A percentile compares a stretch with the other conserved stretches of the same genome.
These are phyloP conservation scores for Therioaphis trifolii DNA, from an alignment of 2,888 invertebrate genomes.

Conservation along the genomic window DNA sequence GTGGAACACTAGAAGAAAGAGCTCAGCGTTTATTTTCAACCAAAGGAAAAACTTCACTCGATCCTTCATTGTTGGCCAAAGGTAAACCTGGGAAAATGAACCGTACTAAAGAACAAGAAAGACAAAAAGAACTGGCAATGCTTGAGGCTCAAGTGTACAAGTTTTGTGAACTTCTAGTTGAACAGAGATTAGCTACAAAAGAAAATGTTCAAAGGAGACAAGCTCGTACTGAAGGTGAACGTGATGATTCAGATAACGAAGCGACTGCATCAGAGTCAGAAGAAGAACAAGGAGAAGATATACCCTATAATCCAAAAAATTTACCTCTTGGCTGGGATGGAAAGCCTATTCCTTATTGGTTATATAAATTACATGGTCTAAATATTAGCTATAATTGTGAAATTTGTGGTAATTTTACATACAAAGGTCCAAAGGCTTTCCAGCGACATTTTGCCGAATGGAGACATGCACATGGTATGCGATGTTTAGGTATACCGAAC, in stretches of 20 bases:
- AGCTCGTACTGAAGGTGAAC: slow-evolving; percentile 91
- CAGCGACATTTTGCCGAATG: slow-evolving; percentile 96
- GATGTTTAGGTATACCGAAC: slow-evolving; percentile 97
- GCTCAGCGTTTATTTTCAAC: slow-evolving; percentile 84
- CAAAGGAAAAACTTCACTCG: slow-evolving; percentile 92
- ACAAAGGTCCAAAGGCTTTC: slow-evolving; percentile 99
- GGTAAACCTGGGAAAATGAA: slow-evolving; percentile 80
- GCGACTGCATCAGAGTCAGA: slow-evolving; percentile 84
- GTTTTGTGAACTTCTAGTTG: slow-evolving; percentile 84
- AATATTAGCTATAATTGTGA: slow-evolving; percentile 99
- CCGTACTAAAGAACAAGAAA: slow-evolving; percentile 74
- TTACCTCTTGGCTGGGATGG: slow-evolving; percentile 99
- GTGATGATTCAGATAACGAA: slow-evolving; percentile 89
- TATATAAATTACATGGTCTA: slow-evolving; percentile 97
- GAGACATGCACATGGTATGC: slow-evolving; percentile 73
- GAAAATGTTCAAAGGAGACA: slow-evolving; percentile 99
- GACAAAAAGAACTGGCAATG: slow-evolving; percentile 84
- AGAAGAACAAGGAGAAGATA: slow-evolving; percentile 81
- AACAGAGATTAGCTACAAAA: slow-evolving; percentile 89
- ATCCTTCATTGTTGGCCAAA: slow-evolving; percentile 88
- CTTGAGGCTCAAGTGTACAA: slow-evolving; percentile 91
- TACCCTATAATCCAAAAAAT: slow-evolving; percentile 99
- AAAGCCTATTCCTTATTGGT: slow-evolving; percentile 95
- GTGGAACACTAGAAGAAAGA: slow-evolving; percentile 95
- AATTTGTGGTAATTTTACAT: slow-evolving; percentile 98